Base-by-base conservation (phyloP, 2,888 invertebrate genomes). In the Diadegma fenestrale region DNA sequence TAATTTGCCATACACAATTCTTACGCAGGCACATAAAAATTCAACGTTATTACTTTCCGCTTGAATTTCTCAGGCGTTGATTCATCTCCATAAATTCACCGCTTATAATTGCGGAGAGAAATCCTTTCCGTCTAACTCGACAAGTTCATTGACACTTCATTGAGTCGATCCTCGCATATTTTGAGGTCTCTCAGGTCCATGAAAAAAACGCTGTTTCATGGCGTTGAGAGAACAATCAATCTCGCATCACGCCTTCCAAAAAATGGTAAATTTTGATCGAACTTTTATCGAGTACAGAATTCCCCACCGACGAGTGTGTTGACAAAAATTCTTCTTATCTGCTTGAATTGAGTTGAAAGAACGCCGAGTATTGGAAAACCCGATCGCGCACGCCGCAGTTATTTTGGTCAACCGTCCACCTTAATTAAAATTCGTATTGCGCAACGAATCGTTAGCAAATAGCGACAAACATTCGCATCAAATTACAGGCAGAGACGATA, bases 391-490 rank as follows among this genome's bases (percentile, higher is more conserved):
- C 22, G 22, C 8, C 0, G 22, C 19, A 0, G 51, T 51, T 22
- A 51, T 51, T 22, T 51, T 10, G 10, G 51, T 8, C 51, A 51
- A 51, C 51, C n/a, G n/a, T 48, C 48, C n/a, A 48, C 48, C 10
- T 51, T 10, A n/a, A 51, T 10, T 51, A 19, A 54, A 12, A 22
- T 54, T 22, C 22, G 12, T 12, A 22, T 12, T 22, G 54, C 54
- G 22, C 54, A 54, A 54, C 54, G 54, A 54, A 54, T 54, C 54
- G 22, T 54, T 22, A 3, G 54, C 22, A 22, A 54, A 54, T 54
- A 22, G 22, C 12, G 54, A 54, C 54, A 12, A 54, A 54, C 22
- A 22, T 22, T 54, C 54, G 54, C 22, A 54, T 54, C 22, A 12
- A 54, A 22, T 12, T 22, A 54, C 22, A 10, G 54, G 10, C 22